Conservation (phyloP, 2,113 vertebrate genomes). For the Corydoras maculifer region DNA sequence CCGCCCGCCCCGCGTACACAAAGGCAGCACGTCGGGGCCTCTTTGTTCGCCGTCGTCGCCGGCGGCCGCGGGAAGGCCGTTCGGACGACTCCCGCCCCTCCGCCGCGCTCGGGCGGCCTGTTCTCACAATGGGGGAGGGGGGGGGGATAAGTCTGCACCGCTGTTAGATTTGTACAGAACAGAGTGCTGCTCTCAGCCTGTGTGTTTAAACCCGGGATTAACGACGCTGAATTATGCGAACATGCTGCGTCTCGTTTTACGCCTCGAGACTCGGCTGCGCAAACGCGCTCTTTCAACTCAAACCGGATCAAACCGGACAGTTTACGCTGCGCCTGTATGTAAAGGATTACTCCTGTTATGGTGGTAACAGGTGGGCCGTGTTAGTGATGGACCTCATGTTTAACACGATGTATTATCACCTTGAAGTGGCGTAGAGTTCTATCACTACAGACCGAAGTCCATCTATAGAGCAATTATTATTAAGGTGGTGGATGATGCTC, state of each 20-base stretch:
- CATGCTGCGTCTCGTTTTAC: constrained; percentile 4
- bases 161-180: constrained; percentile 5
- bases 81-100: too few relatives aligned
- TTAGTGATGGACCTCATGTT: too few relatives aligned
- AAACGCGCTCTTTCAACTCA: constrained; percentile 6
- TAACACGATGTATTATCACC: too few relatives aligned
- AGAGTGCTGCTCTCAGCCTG: background rate
- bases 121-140: background rate
- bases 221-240: constrained; percentile 34
- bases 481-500: too few relatives aligned
- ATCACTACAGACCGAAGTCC: too few relatives aligned
- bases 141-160: background rate
- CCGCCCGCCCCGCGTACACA: too few relatives aligned
- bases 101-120: background rate
- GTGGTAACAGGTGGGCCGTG: background rate
- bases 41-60: background rate
- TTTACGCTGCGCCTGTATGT: too few relatives aligned
- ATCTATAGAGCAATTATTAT: too few relatives aligned
- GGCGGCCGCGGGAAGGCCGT: constrained; percentile 8
- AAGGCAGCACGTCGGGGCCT: too few relatives aligned
- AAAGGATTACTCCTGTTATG: background rate
- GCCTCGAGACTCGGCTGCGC: background rate
- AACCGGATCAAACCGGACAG: too few relatives aligned
- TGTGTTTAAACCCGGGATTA: constrained; percentile 18
- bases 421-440: too few relatives aligned